A percentile compares a stretch with the other conserved stretches of the same genome.
Conservation (phyloP, 2,797 vertebrate genomes). For the Pantherophis vulpinus region DNA sequence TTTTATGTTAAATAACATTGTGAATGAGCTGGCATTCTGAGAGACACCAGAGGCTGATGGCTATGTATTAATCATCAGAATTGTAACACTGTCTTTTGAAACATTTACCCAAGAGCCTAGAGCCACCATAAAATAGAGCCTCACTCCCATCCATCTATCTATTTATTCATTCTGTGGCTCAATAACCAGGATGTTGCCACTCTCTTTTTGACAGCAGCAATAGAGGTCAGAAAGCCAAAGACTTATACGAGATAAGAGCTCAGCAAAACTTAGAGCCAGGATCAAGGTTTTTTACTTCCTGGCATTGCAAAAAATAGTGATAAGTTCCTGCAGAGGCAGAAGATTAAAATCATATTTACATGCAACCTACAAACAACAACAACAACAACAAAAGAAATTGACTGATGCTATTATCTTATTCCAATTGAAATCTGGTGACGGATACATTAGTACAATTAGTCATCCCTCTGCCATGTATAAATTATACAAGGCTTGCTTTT, state of each 20-base stretch:
- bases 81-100: not conserved
- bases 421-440: not conserved
- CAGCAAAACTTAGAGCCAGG: not conserved
- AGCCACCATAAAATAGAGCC: not conserved
- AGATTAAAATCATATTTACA: not conserved
- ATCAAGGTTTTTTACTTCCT: not conserved
- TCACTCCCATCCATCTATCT: not conserved
- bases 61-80: not conserved
- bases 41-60: not conserved
- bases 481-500: not conserved
- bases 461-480: not conserved
- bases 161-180: not conserved
- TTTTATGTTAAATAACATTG: not conserved
- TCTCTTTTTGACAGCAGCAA: not conserved
- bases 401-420: not conserved
- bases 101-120: not conserved
- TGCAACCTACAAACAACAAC: not conserved
- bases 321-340: not conserved
- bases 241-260: not conserved
- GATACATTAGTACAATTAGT: too few relatives aligned
- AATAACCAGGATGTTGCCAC: not conserved
- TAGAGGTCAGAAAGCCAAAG: not conserved
- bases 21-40: not conserved
- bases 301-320: not conserved
- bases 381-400: not conserved